Conservation (phyloP, 2,113 vertebrate species). For the Campylomormyrus numenius region DNA sequence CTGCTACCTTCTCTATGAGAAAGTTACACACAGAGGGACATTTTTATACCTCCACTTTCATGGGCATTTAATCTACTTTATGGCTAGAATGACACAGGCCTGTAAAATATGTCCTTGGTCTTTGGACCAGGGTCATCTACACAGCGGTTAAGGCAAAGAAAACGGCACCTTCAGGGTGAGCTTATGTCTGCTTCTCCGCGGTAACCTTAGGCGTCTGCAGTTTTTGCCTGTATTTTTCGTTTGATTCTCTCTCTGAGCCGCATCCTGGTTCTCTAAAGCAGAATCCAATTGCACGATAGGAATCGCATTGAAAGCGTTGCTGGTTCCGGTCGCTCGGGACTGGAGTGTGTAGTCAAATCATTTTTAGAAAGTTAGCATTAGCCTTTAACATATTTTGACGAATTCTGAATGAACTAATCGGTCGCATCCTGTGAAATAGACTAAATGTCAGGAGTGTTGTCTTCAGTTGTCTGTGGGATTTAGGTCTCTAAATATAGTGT, state of each 20-base stretch:
- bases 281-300: not conserved
- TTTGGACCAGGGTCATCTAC: not conserved
- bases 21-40: not conserved
- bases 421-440: not conserved
- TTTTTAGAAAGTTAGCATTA: not conserved
- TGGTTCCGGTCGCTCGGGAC: not conserved
- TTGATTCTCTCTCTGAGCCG: not conserved
- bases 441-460: conserved; percentile 30
- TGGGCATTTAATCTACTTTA: not conserved
- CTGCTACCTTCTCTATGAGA: not conserved
- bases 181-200: not conserved
- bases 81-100: not conserved
- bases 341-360: not conserved
- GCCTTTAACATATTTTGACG: not conserved
- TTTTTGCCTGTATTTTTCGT: not conserved
- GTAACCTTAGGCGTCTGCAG: not conserved
- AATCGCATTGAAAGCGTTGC: not conserved
- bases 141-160: not conserved
- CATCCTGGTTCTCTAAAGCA: not conserved
- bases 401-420: not conserved
- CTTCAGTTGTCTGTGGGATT: not conserved
- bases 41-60: not conserved
- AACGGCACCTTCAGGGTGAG: not conserved
- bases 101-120: not conserved
- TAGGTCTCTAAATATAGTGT: conserved; percentile 34